Evolutionary conservation across 2,113 vertebrate genomes (phyloP).

Genomic region (Tetrao urogallus): DNA sequence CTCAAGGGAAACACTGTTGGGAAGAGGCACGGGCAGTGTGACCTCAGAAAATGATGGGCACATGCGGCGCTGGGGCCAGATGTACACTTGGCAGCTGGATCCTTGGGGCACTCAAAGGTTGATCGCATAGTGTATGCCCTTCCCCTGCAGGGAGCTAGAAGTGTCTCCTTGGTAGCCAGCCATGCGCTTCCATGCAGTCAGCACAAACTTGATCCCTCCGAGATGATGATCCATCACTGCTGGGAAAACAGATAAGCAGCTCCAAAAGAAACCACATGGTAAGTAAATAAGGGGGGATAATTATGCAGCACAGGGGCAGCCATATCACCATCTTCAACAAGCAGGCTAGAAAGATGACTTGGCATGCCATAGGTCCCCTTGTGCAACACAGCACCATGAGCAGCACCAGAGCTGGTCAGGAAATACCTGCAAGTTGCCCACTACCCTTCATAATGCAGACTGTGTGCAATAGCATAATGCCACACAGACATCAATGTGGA

Average conservation of each 20-base stretch:
- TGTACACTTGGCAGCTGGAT: neutral
- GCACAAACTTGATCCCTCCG: neutral
- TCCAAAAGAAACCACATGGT: neutral
- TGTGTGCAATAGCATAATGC: fast-evolving
- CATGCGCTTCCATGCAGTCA: neutral
- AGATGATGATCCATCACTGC: neutral
- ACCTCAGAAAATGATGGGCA: neutral
- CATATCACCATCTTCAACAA: neutral
- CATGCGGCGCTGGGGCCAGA: neutral
- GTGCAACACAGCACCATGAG: fast-evolving
- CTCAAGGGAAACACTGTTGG: neutral
- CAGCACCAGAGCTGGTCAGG: neutral
- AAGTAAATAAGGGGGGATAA: neutral
- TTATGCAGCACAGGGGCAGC: neutral
- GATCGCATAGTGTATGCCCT: neutral
- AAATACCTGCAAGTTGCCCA: neutral
- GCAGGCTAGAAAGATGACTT: neutral
- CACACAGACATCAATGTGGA: fast-evolving
- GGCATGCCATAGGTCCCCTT: neutral
- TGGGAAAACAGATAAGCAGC: neutral
- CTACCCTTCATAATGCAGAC: neutral
- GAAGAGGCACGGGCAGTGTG: neutral
- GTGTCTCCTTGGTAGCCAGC: neutral
- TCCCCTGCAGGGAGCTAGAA: neutral
- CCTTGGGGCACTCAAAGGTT: neutral